phyloP scores from a whole-genome alignment of 2,113 vertebrate genomes.

The Erpornis zantholeuca region DNA sequence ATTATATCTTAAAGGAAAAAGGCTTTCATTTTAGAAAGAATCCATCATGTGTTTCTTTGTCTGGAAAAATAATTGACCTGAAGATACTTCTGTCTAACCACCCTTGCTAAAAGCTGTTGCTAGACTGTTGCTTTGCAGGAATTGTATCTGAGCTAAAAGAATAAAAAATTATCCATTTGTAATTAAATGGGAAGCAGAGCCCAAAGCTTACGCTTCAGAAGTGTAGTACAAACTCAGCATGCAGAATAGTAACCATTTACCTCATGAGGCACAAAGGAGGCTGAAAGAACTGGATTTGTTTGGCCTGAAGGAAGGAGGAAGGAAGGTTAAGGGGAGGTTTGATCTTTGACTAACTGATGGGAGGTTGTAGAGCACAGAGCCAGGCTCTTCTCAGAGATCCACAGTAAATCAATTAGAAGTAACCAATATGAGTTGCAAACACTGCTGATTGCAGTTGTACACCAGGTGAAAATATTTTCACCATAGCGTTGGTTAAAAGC shows the following conservation, averaged over 20 bases:
- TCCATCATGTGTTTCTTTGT: neutral
- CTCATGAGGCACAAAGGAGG: neutral
- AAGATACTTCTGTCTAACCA: neutral
- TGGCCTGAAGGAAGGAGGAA: neutral
- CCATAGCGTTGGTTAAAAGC: neutral
- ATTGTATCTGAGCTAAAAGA: neutral
- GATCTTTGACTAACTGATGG: fast-evolving
- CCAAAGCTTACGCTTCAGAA: neutral
- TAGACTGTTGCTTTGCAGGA: neutral
- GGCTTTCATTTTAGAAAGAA: neutral
- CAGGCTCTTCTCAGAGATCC: neutral
- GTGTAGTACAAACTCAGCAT: neutral
- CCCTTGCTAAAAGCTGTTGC: neutral
- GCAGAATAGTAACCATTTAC: neutral
- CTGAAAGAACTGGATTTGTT: neutral
- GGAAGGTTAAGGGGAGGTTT: neutral
- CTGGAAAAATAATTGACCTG: neutral
- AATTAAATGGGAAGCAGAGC: neutral
- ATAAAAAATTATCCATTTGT: neutral
- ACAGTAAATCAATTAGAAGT: neutral
- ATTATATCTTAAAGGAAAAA: neutral
- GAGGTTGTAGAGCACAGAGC: neutral
- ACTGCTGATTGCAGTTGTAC: neutral
- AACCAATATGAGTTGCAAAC: neutral
- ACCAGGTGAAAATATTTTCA: neutral